Base-by-base conservation (phyloP, 1,140 invertebrate genomes). In the Tigriopus japonicus region DNA sequence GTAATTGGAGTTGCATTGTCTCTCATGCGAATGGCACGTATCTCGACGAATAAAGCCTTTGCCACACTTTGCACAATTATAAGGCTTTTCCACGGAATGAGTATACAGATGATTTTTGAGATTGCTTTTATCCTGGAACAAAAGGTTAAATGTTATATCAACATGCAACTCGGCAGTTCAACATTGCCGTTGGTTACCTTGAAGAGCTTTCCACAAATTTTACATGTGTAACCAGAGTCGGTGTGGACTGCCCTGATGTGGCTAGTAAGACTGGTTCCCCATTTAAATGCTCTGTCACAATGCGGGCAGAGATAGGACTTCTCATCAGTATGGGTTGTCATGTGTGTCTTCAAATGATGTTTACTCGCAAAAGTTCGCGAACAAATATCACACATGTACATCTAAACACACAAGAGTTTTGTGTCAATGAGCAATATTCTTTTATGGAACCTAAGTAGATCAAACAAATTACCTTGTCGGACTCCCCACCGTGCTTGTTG, bases 41-140 rank as follows among this genome's bases (percentile, higher is more conserved):
- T 95, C 91, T 70, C 90, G 89, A 54, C 91, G 80, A 64, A 88
- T 91, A 71, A 92, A 93, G 21, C 86, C 84, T 72, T 93, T 94
- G 51, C 80, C 78, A 69, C 88, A 92, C 40, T 77, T 77, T 58
- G 79, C 75, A 72, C 88, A 92, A 51, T 78, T 74, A 69, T 83
- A 88, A 13, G 87, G 87, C 68, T 86, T 86, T 64, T 80, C 75
- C 0, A 76, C 76, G 1, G 75, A 72, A 70, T 93, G 88, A 49
- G 87, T 79, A 67, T 85, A 87, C 73, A 84, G 80, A 71, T 94
- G 89, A 43, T 88, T 77, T 17, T 87, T 79, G 64, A 93, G 74
- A 70, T 93, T 89, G 35, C 88, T 91, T 71, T 92, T 92, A 70
- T 92, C 52, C 28, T 35, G 28, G 28, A 35, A 35, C 28, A 9